A percentile compares a stretch with the other conserved stretches of the same genome.
Evolutionary conservation across 2,113 vertebrate genomes (phyloP).

Genomic region (Nibea albiflora): DNA sequence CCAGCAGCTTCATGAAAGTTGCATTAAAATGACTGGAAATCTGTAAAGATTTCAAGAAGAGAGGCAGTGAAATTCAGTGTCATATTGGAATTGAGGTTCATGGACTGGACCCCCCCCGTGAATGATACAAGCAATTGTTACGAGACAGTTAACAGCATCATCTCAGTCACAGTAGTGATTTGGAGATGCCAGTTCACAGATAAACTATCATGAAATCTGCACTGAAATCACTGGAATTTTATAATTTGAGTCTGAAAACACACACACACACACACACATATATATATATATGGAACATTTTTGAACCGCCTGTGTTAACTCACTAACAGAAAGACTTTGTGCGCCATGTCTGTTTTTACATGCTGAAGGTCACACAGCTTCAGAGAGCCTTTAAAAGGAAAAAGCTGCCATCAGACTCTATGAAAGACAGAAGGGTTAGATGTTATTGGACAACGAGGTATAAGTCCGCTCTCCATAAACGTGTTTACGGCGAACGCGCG

Average conservation of each 20-base stretch:
- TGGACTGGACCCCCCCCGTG: neutral
- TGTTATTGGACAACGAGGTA: conserved; percentile 28
- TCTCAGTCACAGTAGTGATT: neutral
- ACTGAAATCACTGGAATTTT: neutral
- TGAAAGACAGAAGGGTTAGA: conserved; percentile 10
- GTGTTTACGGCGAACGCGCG: conserved; percentile 8
- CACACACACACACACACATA: too few relatives aligned
- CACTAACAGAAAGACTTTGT: neutral
- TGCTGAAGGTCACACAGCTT: neutral
- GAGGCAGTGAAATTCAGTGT: neutral
- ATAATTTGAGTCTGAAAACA: too few relatives aligned
- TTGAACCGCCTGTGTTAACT: neutral
- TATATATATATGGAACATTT: neutral
- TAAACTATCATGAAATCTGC: neutral
- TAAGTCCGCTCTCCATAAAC: conserved; percentile 10
- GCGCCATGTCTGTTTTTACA: neutral
- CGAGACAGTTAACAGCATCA: conserved; percentile 18
- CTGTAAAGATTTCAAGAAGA: neutral
- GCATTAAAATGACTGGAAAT: conserved; percentile 2
- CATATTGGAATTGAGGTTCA: conserved; percentile 21
- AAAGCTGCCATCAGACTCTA: neutral
- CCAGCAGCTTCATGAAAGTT: conserved; percentile 27
- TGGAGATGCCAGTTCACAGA: neutral
- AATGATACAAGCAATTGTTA: conserved; percentile 32
- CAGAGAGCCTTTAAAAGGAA: conserved; percentile 17